Percentiles rank a stretch among this genome's conserved stretches.
phyloP scores from a whole-genome alignment of 37 sponge, comb jelly and placozoan species.

The Ianthella basta region DNA sequence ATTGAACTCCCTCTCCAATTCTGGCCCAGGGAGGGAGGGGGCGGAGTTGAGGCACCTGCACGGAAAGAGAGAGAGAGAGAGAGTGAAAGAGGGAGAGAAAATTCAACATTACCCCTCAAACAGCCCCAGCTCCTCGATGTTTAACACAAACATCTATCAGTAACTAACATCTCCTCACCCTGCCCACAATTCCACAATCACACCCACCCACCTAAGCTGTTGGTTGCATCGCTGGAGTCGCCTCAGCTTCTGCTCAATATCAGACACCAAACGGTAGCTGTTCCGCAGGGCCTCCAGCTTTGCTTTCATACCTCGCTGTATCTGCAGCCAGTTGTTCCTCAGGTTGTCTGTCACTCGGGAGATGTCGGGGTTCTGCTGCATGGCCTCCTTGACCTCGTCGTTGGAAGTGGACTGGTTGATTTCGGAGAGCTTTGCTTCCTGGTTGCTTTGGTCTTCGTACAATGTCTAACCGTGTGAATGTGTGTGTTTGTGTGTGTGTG shows the following conservation, averaged over 20 bases:
- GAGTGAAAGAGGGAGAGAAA: too few relatives aligned
- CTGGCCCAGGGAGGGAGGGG: slow-evolving; percentile 1
- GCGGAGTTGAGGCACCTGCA: not conserved
- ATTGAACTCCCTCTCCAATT: not conserved
- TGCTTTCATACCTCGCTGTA: not conserved
- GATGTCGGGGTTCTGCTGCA: slow-evolving; percentile 72
- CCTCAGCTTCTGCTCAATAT: slow-evolving; percentile 1
- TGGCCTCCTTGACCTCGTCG: slow-evolving; percentile 51
- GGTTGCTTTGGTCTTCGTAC: slow-evolving; percentile 19
- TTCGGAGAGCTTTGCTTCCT: slow-evolving; percentile 14
- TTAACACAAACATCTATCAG: too few relatives aligned
- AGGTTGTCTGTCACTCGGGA: slow-evolving; percentile 57
- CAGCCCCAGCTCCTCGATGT: too few relatives aligned
- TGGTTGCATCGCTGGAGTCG: too few relatives aligned
- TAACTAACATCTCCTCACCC: too few relatives aligned
- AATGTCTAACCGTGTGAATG: not conserved
- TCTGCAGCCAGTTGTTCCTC: not conserved
- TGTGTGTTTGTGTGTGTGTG: not conserved
- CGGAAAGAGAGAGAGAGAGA: not conserved
- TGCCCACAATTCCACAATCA: too few relatives aligned
- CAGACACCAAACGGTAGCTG: not conserved
- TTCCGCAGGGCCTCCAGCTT: not conserved
- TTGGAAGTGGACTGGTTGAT: slow-evolving; percentile 56
- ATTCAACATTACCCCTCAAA: too few relatives aligned
- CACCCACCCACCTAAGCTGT: too few relatives aligned